Percentiles rank a stretch among this genome's conserved stretches.
Evolutionary conservation across 2,888 invertebrate genomes (phyloP).

Genomic region (Epinotia demarniana): DNA sequence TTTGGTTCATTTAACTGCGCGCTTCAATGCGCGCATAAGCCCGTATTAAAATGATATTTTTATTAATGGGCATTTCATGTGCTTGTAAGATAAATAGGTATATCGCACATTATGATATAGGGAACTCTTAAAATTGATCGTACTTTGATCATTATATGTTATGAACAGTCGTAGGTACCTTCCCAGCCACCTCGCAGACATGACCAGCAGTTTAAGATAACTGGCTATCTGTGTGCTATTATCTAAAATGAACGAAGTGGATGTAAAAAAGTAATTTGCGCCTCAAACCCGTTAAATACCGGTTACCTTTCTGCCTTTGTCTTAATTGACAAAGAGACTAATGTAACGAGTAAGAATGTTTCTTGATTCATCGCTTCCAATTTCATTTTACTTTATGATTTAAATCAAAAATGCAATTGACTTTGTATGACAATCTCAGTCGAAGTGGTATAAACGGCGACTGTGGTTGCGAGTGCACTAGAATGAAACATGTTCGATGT

Average conservation of each 20-base stretch:
- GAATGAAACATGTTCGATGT: background rate
- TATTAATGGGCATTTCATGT: constrained; percentile 52
- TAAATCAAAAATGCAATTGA: background rate
- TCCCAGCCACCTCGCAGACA: background rate
- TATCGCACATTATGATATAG: background rate
- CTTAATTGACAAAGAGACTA: constrained; percentile 6
- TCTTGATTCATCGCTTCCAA: constrained; percentile 1
- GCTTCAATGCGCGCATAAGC: constrained; percentile 69
- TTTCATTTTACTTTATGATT: background rate
- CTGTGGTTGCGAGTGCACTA: background rate
- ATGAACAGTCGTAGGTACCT: background rate
- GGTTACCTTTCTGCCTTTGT: background rate
- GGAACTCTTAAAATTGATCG: background rate
- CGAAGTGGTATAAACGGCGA: background rate
- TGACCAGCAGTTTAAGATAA: background rate
- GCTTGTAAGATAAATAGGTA: background rate
- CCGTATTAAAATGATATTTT: constrained; percentile 63
- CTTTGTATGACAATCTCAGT: background rate
- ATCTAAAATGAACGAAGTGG: background rate
- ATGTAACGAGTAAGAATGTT: background rate
- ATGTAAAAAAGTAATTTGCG: constrained; percentile 18
- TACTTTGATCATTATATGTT: background rate
- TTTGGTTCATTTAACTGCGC: constrained; percentile 81
- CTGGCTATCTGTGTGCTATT: background rate
- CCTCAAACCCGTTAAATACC: constrained; percentile 1